Conservation (phyloP, 2,888 invertebrate species). For the Sarcophaga rosellei region DNA sequence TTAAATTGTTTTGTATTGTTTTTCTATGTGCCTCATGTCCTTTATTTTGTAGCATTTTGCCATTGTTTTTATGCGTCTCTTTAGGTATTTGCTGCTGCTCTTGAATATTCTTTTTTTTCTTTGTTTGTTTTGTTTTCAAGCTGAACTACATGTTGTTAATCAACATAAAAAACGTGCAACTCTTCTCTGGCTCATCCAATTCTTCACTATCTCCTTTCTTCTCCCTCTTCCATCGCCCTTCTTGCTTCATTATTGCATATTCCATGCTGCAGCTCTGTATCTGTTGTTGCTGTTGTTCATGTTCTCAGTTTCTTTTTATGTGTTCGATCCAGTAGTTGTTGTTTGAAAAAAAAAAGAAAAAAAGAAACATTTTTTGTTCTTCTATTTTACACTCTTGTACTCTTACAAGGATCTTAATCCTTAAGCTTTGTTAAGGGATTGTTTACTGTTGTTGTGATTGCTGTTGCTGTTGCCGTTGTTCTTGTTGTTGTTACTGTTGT, state of each 20-base stretch:
- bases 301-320: not conserved
- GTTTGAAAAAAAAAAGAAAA: not conserved
- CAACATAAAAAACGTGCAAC: conserved; percentile 48
- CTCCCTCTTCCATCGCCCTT: not conserved
- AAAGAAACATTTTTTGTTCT: too few relatives aligned
- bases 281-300: not conserved
- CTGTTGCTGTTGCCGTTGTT: not conserved
- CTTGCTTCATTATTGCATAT: not conserved
- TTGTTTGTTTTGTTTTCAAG: conserved; percentile 29
- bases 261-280: not conserved
- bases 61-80: not conserved
- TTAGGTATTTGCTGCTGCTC: not conserved
- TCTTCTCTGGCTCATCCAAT: not conserved
- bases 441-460: not conserved
- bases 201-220: conserved; percentile 21
- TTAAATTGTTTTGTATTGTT: conserved; percentile 18
- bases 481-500: not conserved
- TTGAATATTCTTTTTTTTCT: conserved; percentile 17
- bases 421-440: conserved; percentile 19
- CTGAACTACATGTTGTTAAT: conserved; percentile 55
- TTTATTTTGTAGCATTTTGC: not conserved
- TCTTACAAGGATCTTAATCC: conserved; percentile 40
- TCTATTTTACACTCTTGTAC: conserved; percentile 34
- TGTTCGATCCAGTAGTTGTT: not conserved
- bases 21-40: conserved; percentile 3